These are phyloP conservation scores for Distichodus sexfasciatus DNA, from an alignment of 2,797 vertebrate genomes.

Conservation along the genomic window DNA sequence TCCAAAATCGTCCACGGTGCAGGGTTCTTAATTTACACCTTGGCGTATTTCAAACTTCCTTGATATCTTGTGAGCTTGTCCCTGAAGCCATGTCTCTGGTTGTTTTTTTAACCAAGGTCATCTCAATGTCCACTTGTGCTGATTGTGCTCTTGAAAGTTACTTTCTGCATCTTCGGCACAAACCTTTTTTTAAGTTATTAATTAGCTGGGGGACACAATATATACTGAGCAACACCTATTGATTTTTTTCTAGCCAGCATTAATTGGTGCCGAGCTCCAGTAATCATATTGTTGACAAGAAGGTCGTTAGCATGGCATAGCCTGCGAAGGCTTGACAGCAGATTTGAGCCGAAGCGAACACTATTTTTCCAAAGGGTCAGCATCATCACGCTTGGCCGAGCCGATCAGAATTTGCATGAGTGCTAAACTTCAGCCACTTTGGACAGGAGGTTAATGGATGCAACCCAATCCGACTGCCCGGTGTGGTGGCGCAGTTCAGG, in stretches of 20 bases:
- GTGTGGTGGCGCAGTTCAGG: conserved; percentile 63
- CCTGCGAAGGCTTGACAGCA: conserved; percentile 37
- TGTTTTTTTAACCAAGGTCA: conserved; percentile 69
- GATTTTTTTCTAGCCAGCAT: conserved; percentile 63
- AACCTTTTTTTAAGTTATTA: conserved; percentile 72
- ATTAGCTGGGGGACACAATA: conserved; percentile 70
- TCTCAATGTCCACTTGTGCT: conserved; percentile 66
- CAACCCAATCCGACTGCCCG: conserved; percentile 68
- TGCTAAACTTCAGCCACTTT: conserved; percentile 42
- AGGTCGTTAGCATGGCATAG: conserved; percentile 56
- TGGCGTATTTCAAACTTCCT: conserved; percentile 64
- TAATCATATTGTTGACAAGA: conserved; percentile 71
- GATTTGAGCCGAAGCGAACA: neutral
- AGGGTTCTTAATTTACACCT: conserved; percentile 69
- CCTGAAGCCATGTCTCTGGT: conserved; percentile 24
- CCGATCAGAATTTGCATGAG: conserved; percentile 39
- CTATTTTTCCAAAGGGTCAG: neutral
- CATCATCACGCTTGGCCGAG: conserved; percentile 34
- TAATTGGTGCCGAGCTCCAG: conserved; percentile 74
- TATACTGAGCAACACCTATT: conserved; percentile 74
- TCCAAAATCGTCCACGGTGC: conserved; percentile 54
- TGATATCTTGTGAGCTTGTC: conserved; percentile 38
- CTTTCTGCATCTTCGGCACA: conserved; percentile 58
- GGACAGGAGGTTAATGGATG: conserved; percentile 69
- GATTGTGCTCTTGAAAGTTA: conserved; percentile 61